Conservation (phyloP, 2,888 invertebrate genomes). For the Caenorhabditis afra region DNA sequence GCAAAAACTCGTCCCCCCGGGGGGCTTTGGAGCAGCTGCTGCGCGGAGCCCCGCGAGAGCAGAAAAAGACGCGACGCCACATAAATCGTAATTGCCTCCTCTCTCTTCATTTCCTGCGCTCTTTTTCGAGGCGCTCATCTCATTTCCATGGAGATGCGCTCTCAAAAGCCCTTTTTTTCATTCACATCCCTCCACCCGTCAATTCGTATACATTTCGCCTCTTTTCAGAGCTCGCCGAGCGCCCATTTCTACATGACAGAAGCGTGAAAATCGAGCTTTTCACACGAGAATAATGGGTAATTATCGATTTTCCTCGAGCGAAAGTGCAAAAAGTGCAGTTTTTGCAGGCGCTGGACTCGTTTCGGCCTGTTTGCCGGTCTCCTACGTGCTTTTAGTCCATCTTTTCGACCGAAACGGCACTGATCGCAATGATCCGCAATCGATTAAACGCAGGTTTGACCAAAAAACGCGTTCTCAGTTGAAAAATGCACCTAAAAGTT, state of each 20-base stretch:
- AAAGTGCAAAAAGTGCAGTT: constrained; percentile 11
- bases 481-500: constrained; percentile 5
- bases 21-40: too few species aligned
- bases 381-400: constrained; percentile 64
- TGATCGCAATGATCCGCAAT: constrained; percentile 63
- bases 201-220: neutral
- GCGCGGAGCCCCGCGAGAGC: too few species aligned
- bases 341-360: constrained; percentile 39
- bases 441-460: constrained; percentile 62
- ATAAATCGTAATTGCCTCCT: too few species aligned
- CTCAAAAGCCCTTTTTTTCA: too few species aligned
- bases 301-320: neutral
- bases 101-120: too few species aligned
- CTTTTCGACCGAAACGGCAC: constrained; percentile 62
- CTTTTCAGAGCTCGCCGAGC: neutral
- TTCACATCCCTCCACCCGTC: neutral
- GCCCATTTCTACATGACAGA: too few species aligned
- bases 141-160: constrained; percentile 10
- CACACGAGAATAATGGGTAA: constrained; percentile 13
- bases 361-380: constrained; percentile 58
- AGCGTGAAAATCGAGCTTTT: too few species aligned
- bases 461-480: neutral
- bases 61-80: too few species aligned
- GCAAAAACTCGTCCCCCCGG: too few species aligned
- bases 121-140: too few species aligned